These are phyloP conservation scores for Spheniscus humboldti DNA, from an alignment of 2,797 vertebrate genomes.

Conservation along the genomic window DNA sequence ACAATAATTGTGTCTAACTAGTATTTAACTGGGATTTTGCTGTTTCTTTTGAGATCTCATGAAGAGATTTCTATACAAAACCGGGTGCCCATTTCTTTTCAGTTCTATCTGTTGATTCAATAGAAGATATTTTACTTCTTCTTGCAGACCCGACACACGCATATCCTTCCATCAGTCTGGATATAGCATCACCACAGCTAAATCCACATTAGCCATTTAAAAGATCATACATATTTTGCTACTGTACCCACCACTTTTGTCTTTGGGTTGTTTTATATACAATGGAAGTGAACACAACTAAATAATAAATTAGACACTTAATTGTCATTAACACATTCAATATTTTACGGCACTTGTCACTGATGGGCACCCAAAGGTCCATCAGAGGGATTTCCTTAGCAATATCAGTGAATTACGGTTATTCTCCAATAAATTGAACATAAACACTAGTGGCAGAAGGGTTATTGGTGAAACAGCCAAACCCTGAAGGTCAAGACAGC, in stretches of 20 bases:
- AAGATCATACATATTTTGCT: background rate
- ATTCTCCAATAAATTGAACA: background rate
- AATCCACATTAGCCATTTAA: background rate
- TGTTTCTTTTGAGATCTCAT: conserved; percentile 16
- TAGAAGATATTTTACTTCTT: background rate
- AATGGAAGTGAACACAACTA: background rate
- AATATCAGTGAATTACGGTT: background rate
- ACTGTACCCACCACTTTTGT: background rate
- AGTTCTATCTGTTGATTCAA: background rate
- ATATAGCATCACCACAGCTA: background rate
- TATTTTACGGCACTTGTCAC: background rate
- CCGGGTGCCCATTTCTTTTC: background rate
- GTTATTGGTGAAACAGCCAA: background rate
- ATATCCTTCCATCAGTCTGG: background rate
- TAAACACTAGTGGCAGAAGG: background rate
- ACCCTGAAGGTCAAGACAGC: background rate
- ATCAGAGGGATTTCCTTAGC: background rate
- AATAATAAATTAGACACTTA: background rate
- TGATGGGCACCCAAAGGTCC: background rate
- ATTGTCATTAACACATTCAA: background rate
- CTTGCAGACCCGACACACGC: background rate
- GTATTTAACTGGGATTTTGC: conserved; percentile 40
- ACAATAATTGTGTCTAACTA: conserved; percentile 50
- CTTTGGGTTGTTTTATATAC: background rate
- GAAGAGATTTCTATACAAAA: conserved; percentile 12